A percentile compares a stretch with the other conserved stretches of the same genome.
phyloP scores from a whole-genome alignment of 1,140 invertebrate genomes.

The Condylostylus longicornis region DNA sequence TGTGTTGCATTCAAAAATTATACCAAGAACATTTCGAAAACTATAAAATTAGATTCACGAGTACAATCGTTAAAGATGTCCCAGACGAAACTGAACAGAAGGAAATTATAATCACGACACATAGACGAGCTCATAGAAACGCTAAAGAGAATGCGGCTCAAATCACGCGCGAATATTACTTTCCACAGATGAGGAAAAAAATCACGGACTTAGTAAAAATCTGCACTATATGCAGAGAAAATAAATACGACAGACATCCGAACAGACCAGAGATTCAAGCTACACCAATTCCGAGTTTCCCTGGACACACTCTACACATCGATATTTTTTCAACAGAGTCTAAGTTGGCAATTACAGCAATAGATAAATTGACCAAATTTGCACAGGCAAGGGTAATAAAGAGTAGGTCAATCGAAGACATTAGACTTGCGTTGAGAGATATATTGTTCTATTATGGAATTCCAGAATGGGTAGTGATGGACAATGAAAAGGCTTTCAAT shows the following conservation, averaged over 20 bases:
- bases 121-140: constrained; percentile 6
- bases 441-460: constrained; percentile 8
- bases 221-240: constrained; percentile 6
- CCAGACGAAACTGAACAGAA: constrained; percentile 2
- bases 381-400: background rate
- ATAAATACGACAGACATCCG: constrained; percentile 9
- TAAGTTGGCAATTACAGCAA: constrained; percentile 1
- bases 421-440: constrained; percentile 1
- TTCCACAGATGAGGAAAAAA: constrained; percentile 4
- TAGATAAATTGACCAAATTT: background rate
- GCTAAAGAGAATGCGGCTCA: constrained; percentile 3
- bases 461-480: constrained; percentile 5
- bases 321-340: constrained; percentile 7
- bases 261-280: constrained; percentile 1
- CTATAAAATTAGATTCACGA: constrained; percentile 1
- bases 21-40: background rate
- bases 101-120: background rate
- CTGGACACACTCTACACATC: constrained; percentile 7
- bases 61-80: constrained; percentile 2
- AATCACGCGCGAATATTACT: constrained; percentile 5
- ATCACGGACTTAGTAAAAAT: constrained; percentile 1
- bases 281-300: constrained; percentile 6
- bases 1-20: constrained; percentile 1
- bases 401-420: constrained; percentile 5
- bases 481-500: constrained; percentile 8